Evolutionary conservation across 2,113 vertebrate species (phyloP).

Genomic region (Caranx melampygus): DNA sequence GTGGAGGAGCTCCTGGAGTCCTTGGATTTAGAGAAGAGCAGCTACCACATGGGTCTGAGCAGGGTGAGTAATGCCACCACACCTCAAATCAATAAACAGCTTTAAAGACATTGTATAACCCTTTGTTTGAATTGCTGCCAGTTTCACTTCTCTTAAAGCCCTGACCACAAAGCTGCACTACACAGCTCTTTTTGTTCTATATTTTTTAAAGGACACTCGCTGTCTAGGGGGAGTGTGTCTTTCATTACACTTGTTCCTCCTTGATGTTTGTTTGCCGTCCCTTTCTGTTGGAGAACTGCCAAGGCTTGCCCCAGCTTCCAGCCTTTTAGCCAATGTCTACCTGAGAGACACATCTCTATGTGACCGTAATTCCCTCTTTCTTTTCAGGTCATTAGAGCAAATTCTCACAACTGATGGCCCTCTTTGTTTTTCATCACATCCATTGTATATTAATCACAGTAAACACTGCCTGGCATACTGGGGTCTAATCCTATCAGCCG

Average conservation of each 20-base stretch:
- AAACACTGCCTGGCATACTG: constrained; percentile 63
- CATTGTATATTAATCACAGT: constrained; percentile 61
- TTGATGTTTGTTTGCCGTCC: constrained; percentile 57
- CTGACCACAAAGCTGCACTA: constrained; percentile 24
- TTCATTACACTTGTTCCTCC: constrained; percentile 66
- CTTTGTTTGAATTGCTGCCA: constrained; percentile 34
- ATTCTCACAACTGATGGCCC: constrained; percentile 52
- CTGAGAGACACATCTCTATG: constrained; percentile 41
- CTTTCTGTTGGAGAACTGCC: constrained; percentile 56
- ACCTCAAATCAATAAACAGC: constrained; percentile 38
- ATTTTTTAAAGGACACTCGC: constrained; percentile 45
- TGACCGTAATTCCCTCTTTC: constrained; percentile 50
- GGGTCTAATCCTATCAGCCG: constrained; percentile 75
- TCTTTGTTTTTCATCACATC: constrained; percentile 63
- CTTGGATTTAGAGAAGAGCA: constrained; percentile 96
- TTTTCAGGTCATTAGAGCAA: constrained; percentile 63
- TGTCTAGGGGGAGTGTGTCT: constrained; percentile 55
- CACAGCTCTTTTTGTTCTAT: constrained; percentile 22
- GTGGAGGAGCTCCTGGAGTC: constrained; percentile 96
- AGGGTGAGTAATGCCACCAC: constrained; percentile 84
- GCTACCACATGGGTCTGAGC: constrained; percentile 95
- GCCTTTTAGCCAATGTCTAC: constrained; percentile 42
- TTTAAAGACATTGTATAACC: constrained; percentile 42
- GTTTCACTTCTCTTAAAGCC: constrained; percentile 28
- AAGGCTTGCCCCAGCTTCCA: constrained; percentile 35